These are phyloP conservation scores for Phania funesta DNA, from an alignment of 2,888 invertebrate genomes.

Conservation along the genomic window DNA sequence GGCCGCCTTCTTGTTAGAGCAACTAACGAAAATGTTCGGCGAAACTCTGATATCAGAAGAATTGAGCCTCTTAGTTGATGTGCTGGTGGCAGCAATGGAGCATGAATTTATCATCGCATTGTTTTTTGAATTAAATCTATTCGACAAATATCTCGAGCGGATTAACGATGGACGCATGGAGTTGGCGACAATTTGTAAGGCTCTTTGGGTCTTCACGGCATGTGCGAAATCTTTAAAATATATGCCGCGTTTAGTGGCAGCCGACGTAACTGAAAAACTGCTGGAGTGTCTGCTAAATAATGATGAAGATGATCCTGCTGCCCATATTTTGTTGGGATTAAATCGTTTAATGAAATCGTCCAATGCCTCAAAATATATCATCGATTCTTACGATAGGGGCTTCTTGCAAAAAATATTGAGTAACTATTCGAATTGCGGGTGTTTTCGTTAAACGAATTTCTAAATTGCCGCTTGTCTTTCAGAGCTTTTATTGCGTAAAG, in stretches of 20 bases:
- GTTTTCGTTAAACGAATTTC: neutral
- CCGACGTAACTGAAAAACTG: constrained; percentile 70
- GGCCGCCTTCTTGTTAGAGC: constrained; percentile 70
- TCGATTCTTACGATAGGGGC: constrained; percentile 68
- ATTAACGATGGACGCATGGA: constrained; percentile 59
- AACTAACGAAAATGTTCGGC: constrained; percentile 72
- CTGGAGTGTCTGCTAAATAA: constrained; percentile 70
- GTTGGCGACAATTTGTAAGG: constrained; percentile 68
- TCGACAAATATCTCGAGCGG: constrained; percentile 71
- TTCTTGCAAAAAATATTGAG: constrained; percentile 66
- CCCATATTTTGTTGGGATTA: constrained; percentile 71
- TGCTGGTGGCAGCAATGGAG: constrained; percentile 72
- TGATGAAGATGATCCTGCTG: constrained; percentile 62
- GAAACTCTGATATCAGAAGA: constrained; percentile 67
- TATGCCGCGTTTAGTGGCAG: constrained; percentile 70
- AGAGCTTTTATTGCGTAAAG: constrained; percentile 65
- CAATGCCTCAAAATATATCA: constrained; percentile 69
- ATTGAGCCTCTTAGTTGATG: constrained; percentile 71
- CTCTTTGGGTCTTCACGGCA: constrained; percentile 73
- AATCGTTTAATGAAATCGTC: constrained; percentile 72
- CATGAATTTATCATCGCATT: constrained; percentile 73
- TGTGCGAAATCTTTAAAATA: constrained; percentile 71
- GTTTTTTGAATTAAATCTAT: constrained; percentile 76
- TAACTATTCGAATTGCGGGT: neutral
- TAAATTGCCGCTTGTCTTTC: neutral